Evolutionary conservation across 2,888 invertebrate species (phyloP), one percentile per base, ranked within the genome.

Genomic region (Pollenia labialis): DNA sequence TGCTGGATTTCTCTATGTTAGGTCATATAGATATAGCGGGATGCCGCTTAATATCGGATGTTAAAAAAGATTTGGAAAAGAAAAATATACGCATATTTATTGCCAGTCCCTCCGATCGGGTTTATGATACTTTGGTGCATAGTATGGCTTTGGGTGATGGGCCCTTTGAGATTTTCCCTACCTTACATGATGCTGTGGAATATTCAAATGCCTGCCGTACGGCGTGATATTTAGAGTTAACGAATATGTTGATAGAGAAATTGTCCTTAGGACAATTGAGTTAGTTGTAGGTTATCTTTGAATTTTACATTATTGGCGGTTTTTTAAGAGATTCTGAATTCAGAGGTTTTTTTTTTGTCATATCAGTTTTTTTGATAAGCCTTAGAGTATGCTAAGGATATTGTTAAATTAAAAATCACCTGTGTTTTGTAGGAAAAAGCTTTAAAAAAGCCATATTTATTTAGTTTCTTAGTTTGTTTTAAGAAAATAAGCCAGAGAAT

Each of bases 21-120:
- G 95, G 94, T 76, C 95, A 95, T 87, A 94, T 96, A 8, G 96
- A 96, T 92, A 95, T 95, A 0, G 95, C 95, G 10, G 96, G 96
- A 1, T 95, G 95, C n/a, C 92, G 93, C 3, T 93, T 94, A 14
- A 89, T 96, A 32, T 94, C 94, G 76, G 92, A 94, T 10, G 90
- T 95, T 10, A 93, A 93, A 81, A 94, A 94, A 71, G 95, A 95
- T 88, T 94, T 95, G 88, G 90, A 93, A 14, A 92, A 94, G 81
- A 93, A 95, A 50, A 94, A 94, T 75, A 93, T 95, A 72, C 93
- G 94, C 1, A 90, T 95, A 64, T 94, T 94, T 85, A 91, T 96
- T 48, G 94, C 95, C 12, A 94, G 94, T 66, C 94, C 95, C 84
- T 93, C 94, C 72, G 94, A 94, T 93, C 92, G 91, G 11, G 92